phyloP scores from a whole-genome alignment of 2,113 vertebrate genomes.

The Rissa tridactyla region DNA sequence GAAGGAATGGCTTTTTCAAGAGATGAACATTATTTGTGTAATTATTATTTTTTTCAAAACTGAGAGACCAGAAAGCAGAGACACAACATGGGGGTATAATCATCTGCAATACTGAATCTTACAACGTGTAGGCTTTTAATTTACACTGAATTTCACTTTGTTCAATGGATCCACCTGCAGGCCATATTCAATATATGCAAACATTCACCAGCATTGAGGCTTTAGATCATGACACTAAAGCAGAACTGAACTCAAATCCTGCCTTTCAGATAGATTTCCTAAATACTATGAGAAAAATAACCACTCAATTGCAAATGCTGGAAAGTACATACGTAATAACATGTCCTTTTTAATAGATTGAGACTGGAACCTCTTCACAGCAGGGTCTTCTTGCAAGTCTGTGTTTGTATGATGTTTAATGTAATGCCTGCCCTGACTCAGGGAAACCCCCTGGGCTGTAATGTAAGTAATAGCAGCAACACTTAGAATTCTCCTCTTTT shows the following conservation, averaged over 20 bases:
- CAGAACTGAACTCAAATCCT: not conserved
- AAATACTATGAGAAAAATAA: not conserved
- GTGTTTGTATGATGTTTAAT: not conserved
- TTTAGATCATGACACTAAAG: not conserved
- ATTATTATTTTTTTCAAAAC: not conserved
- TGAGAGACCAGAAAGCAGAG: not conserved
- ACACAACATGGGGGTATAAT: not conserved
- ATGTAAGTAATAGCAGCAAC: not conserved
- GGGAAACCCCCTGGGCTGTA: not conserved
- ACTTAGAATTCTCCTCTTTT: not conserved
- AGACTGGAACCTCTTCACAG: not conserved
- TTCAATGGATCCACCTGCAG: not conserved
- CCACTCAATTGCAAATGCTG: not conserved
- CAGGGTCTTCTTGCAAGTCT: not conserved
- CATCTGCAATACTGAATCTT: not conserved
- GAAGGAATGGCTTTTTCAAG: not conserved
- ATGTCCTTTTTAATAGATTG: not conserved
- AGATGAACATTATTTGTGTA: not conserved
- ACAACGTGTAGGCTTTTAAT: not conserved
- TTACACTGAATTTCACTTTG: not conserved
- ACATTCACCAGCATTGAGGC: not conserved
- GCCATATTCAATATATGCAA: not conserved
- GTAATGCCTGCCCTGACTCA: not conserved
- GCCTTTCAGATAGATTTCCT: not conserved
- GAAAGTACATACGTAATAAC: not conserved